A percentile compares a stretch with the other conserved stretches of the same genome.
Conservation (phyloP, 2,888 invertebrate species). For the Pseudococcus jackbeardsleyi region DNA sequence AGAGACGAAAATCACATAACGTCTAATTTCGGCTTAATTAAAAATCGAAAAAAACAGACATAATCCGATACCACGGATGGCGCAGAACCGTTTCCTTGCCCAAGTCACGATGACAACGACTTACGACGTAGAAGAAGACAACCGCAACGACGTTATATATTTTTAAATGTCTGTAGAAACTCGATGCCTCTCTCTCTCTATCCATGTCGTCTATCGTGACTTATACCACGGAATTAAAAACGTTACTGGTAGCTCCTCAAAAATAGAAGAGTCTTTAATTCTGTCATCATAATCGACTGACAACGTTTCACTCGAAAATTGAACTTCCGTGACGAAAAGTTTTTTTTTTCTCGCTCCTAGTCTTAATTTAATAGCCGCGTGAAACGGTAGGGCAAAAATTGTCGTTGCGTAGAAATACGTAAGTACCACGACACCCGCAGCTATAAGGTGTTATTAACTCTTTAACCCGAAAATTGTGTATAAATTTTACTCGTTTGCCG, state of each 20-base stretch:
- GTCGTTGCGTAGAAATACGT: neutral
- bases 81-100: neutral
- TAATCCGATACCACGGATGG: neutral
- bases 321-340: conserved; percentile 52
- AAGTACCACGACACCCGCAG: neutral
- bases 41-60: neutral
- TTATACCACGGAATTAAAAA: conserved; percentile 40
- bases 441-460: conserved; percentile 41
- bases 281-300: conserved; percentile 55
- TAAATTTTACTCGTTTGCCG: conserved; percentile 5
- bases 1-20: neutral
- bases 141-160: conserved; percentile 24
- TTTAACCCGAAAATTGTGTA: conserved; percentile 16
- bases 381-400: neutral
- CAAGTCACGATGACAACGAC: conserved; percentile 44
- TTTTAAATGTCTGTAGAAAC: conserved; percentile 42
- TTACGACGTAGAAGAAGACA: neutral
- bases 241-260: neutral
- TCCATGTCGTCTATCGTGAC: neutral
- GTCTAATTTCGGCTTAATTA: conserved; percentile 44
- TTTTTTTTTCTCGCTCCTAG: conserved; percentile 43
- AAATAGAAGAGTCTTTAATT: conserved; percentile 52
- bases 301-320: conserved; percentile 52
- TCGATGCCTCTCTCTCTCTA: neutral
- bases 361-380: conserved; percentile 29